Base-by-base conservation (phyloP, 2,888 invertebrate species). In the Steinernema scapterisci region DNA sequence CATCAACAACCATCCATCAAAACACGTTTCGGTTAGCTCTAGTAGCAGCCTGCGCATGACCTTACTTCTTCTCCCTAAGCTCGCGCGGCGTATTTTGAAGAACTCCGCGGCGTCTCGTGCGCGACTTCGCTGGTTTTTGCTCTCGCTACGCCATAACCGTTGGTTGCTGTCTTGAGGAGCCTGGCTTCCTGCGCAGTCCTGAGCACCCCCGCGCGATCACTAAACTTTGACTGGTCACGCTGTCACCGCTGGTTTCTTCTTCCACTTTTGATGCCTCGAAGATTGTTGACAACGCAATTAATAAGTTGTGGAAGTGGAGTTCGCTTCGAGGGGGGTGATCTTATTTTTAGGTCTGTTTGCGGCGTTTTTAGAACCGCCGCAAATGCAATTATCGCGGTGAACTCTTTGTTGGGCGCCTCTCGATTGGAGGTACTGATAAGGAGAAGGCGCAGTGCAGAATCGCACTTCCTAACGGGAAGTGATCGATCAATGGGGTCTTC, bases 221-320 rank as follows among this genome's bases (percentile, higher is more conserved):
- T 63, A 63, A 27, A 63, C 63, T 63, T 63, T 63, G 63, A 63
- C 63, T 63, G 63, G 63, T 63, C 63, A 63, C 63, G 63, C 63
- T 31, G 63, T 25, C 31, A 9, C 38, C 38, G 38, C 38, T 38
- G 38, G 38, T 38, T 38, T 6, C 31, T 63, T 27, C 31, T 25
- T 27, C 63, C 63, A 38, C 48, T 48, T 48, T 13, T 48, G 48
- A 48, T 48, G 48, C 5, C 19, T 48, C 48, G 48, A 48, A 48
- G 48, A 48, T 48, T 38, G 38, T 38, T 48, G 48, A 48, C 48
- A 48, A 48, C 48, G 48, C 54, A 63, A 63, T 63, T 31, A 31
- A n/a, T 25, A 63, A 38, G 38, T 9, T 3, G 38, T 38, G 38
- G 38, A 38, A 38, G 38, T 38, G 38, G 38, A 63, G 31, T 63